Evolutionary conservation across 2,888 invertebrate species (phyloP).

Genomic region (Agrochola lota): DNA sequence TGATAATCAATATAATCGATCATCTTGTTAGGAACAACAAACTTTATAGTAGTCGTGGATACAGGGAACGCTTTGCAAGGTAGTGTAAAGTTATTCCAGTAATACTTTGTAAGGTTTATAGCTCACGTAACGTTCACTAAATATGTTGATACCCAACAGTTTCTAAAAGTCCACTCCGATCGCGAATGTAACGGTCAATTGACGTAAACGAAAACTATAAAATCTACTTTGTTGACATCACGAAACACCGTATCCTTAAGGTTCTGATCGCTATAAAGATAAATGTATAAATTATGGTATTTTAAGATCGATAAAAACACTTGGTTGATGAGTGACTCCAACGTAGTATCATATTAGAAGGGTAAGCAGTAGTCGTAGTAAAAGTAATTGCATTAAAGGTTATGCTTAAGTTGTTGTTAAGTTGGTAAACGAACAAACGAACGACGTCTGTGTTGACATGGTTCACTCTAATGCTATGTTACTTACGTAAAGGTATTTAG

Average conservation of each 20-base stretch:
- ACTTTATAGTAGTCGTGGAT: neutral
- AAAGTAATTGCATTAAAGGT: constrained; percentile 6
- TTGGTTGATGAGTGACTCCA: constrained; percentile 1
- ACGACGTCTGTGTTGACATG: neutral
- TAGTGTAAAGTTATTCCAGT: neutral
- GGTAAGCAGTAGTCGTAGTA: neutral
- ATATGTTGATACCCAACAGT: constrained; percentile 46
- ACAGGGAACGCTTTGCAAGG: neutral
- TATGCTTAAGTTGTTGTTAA: neutral
- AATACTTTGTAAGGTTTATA: constrained; percentile 29
- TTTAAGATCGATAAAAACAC: constrained; percentile 29
- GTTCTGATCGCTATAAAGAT: constrained; percentile 54
- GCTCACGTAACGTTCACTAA: constrained; percentile 44
- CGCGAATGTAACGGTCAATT: constrained; percentile 67
- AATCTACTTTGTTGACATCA: constrained; percentile 72
- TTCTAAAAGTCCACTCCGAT: constrained; percentile 66
- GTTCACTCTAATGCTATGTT: neutral
- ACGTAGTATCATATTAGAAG: neutral
- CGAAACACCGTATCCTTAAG: constrained; percentile 47
- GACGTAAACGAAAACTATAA: constrained; percentile 69
- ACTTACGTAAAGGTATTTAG: neutral
- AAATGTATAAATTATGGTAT: constrained; percentile 28
- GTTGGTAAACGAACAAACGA: neutral
- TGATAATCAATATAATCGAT: no score
- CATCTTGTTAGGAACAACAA: neutral